Evolutionary conservation across 2,797 vertebrate genomes (phyloP), one percentile per base, ranked within the genome.

Genomic region (Sebastes vulpes): DNA sequence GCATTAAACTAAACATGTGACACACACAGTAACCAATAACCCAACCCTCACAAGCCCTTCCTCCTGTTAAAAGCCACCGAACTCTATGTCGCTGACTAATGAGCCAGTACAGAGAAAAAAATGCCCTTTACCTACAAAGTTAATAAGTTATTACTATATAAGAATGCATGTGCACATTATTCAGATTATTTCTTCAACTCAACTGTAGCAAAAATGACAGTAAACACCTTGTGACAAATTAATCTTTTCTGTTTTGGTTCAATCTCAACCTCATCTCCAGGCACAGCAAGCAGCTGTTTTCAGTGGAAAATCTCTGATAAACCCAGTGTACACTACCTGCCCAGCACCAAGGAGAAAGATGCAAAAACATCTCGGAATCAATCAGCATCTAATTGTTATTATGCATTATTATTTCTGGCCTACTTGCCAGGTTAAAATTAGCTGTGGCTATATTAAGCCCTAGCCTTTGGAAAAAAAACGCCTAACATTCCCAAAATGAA

Each of bases 71-170:
- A 25, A 42, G 38, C 38, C 38, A 42, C 77, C 64, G 58, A 74
- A 64, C 65, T 48, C 38, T 79, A 79, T 84, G 83, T 65, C 32
- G 53, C 68, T 85, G 84, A 89, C 91, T 95, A 96, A 96, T 95
- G 93, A 95, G 90, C 80, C 93, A 81, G 81, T 85, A 72, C 82
- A 56, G 57, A 85, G 78, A 68, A 90, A 48, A 46, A 50, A 93
- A 85, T 28, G 66, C 88, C 90, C 91, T 93, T 92, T 92, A 93
- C 87, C 92, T 84, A 74, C 81, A 90, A 92, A 92, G 95, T 96
- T 95, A 96, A 95, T 91, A 90, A 87, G 85, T 92, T 94, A 91
- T 93, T 93, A 93, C 90, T 81, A 89, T 84, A 94, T 90, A 88
- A 93, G 91, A 90, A 91, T 87, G 82, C 83, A 82, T 79, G 79